Evolutionary conservation across 2,888 invertebrate genomes (phyloP), one percentile per base, ranked within the genome.

Genomic region (Pegoplata infirma): DNA sequence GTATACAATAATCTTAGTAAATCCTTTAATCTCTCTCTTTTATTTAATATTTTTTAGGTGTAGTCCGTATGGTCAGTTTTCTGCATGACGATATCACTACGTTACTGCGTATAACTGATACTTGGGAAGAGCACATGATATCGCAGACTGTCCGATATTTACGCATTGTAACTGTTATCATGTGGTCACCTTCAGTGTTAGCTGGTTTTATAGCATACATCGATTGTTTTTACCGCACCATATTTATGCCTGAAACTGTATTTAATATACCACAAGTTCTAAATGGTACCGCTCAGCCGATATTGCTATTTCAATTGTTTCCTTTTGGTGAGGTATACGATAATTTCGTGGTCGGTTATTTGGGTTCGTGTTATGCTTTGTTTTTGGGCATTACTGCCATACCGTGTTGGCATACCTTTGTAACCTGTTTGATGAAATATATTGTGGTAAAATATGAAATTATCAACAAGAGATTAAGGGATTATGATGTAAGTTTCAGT

Each of bases 321-420:
- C 87, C 88, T 4, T 87, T 85, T 69, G 81, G 85, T 5, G 85
- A 87, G 25, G 63, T 87, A 1, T 81, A 71, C 23, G 82, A 85
- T 68, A 82, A 83, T 21, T 82, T 85, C 25, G n/a, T 84, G 2
- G 47, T 85, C 1, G 84, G 85, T 0, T 87, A 85, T 49, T 59
- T 85, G 59, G 83, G 82, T 0, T 69, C 86, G 0, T 83, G 84
- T 76, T 85, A 83, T 56, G 82, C 86, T 0, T 28, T 87, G 2
- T 55, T 76, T 0, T 25, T 87, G 67, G 86, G 83, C 10, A 81
- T 84, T 5, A 83, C 81, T 14, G 74, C 75, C 3, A 84, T 88
- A 23, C 87, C 88, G 0, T 19, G 87, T 67, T 86, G 86, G 86
- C 87, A 86, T 25, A 84, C 86, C 14, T 87, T 87, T 56, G 83